Evolutionary conservation across 1,140 invertebrate species (phyloP), one percentile per base, ranked within the genome.

Genomic region (Alviniconcha marisindica): DNA sequence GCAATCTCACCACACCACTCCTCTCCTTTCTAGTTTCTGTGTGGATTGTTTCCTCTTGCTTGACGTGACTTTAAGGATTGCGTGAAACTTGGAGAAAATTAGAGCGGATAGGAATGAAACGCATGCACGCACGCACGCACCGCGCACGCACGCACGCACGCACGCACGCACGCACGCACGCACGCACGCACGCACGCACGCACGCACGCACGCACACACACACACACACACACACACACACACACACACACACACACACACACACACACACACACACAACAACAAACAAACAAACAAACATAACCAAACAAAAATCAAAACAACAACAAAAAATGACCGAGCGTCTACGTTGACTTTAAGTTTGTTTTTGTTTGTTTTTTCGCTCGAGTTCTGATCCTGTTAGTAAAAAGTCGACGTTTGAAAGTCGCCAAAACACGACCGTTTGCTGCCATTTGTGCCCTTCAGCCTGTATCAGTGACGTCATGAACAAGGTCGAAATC

Each of bases 161-260:
- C 31, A 69, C 66, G 36, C 66, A 33, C 18, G 28, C 31, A 33
- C 66, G 36, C 66, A 69, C 31, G 15, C 66, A 33, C 66, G 36
- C 31, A 33, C 66, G 18, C 66, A 69, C 7, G 18, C 66, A 33
- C 66, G 66, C 14, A 71, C 66, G 66, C 66, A 71, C 66, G 66
- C 42, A 44, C n/a, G 31, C 38, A 44, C 73, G 44, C 40, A 51
- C 40, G 44, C 38, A 76, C 40, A 76, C 40, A 44, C 24, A 28
- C 15, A 44, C 73, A 76, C 40, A 76, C n/a, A 51, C 73, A 38
- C 31, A 42, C 40, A 76, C 40, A 44, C 44, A 76, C 44, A 33
- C 42, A 44, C 44, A 51, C 7, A 51, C 38, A 28, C 44, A 44
- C 73, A 44, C 44, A 44, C 44, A 76, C 73, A 76, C 38, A 24